Base-by-base conservation (phyloP, 1,140 invertebrate species). In the Bombyx mandarina region DNA sequence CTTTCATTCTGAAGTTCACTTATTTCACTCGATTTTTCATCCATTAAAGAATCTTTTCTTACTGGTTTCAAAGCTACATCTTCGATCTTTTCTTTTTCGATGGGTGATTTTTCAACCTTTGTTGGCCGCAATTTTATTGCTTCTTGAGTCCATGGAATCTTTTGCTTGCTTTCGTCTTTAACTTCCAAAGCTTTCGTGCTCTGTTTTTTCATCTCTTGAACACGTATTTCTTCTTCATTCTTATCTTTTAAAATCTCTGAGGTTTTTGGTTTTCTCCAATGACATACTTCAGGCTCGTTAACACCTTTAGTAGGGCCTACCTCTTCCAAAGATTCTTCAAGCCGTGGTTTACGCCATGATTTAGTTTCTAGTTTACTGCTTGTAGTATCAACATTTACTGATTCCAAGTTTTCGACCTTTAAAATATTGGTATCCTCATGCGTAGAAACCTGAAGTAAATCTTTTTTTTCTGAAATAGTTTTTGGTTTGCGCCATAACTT, bases 111-210 rank as follows among this genome's bases (percentile, higher is more conserved):
- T 65, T 82, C 77, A 8, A 78, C 69, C 67, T 88, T 88, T 1
- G 88, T 79, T 22, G 89, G 89, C 67, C 91, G 91, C 9, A 92
- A 67, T 65, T 89, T 88, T 47, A 91, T 88, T 58, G 75, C 79
- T 77, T 92, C 90, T 68, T 91, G 86, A 44, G 82, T 91, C 89
- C 90, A 91, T 7, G 77, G 76, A 26, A 73, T 60, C 12, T 18
- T 18, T 18, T 18, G 12, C 12, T 18, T 18, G 12, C 63, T 67
- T 53, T 68, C 65, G 43, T 62, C 61, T 18, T 18, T 18, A 18
- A 18, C 12, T 18, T 18, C 12, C 12, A 18, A 18, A 18, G 12
- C 12, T 18, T 18, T 18, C 12, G 12, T 18, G 12, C 12, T 18
- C 12, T 18, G 12, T 18, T 18, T 18, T 18, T 18, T 18, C 12